Evolutionary conservation across 2,888 invertebrate species (phyloP).

Genomic region (Lithodes maja): DNA sequence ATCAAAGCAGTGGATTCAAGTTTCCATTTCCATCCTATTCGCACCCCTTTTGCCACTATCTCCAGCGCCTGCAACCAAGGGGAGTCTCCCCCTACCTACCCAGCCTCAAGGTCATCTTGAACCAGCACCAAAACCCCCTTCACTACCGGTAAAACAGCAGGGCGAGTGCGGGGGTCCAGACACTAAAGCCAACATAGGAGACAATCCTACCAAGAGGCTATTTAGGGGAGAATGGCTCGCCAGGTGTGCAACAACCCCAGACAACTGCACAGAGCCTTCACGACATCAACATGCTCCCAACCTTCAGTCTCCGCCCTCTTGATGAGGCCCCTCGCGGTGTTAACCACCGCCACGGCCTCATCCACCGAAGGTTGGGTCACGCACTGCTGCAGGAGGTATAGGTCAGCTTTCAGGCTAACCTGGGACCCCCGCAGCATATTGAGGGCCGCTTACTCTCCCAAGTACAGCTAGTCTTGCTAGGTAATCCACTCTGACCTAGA

Average conservation of each 20-base stretch:
- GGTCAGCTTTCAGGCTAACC: not conserved
- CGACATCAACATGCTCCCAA: not conserved
- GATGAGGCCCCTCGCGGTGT: constrained; percentile 4
- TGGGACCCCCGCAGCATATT: not conserved
- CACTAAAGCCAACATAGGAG: not conserved
- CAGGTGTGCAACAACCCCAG: constrained; percentile 26
- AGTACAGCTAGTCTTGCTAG: not conserved
- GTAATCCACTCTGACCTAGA: not conserved
- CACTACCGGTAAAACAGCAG: not conserved
- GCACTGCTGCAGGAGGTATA: constrained; percentile 18
- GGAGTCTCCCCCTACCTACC: not conserved
- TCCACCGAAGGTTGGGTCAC: constrained; percentile 14
- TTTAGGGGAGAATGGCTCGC: not conserved
- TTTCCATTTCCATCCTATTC: not conserved
- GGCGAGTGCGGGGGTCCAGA: not conserved
- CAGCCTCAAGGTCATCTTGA: not conserved
- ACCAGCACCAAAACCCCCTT: not conserved
- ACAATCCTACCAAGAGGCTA: not conserved
- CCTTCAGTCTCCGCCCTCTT: not conserved
- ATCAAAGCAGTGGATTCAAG: not conserved
- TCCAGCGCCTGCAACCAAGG: constrained; percentile 12
- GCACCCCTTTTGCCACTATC: not conserved
- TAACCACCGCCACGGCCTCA: constrained; percentile 25
- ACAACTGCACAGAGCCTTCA: not conserved
- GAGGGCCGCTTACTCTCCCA: not conserved